These are phyloP conservation scores for Chlamydotis undulata DNA, from an alignment of 2,113 vertebrate species.

Conservation along the genomic window DNA sequence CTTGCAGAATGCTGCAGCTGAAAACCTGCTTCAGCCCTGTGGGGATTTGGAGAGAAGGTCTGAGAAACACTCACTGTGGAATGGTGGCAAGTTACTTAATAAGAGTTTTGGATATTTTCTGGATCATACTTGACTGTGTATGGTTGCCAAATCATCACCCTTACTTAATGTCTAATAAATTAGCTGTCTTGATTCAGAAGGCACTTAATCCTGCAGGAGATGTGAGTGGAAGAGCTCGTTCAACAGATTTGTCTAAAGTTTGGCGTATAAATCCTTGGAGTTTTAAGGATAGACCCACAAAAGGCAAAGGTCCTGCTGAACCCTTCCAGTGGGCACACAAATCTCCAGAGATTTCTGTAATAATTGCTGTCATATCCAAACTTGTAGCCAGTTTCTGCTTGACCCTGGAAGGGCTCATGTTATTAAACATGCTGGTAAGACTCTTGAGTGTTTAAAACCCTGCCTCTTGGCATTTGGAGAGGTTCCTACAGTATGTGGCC, in stretches of 20 bases:
- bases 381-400: background rate
- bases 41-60: background rate
- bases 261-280: background rate
- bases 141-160: background rate
- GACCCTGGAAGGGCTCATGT: background rate
- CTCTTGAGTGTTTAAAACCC: background rate
- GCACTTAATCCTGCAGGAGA: background rate
- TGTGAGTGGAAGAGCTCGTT: background rate
- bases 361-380: background rate
- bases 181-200: background rate
- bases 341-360: background rate
- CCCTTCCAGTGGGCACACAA: background rate
- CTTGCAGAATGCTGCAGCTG: background rate
- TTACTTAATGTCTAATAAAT: background rate
- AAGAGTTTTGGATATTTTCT: background rate
- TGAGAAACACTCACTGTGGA: background rate
- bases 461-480: background rate
- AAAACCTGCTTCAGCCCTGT: background rate
- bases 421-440: background rate
- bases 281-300: background rate
- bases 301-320: background rate
- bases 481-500: accelerated
- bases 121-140: background rate
- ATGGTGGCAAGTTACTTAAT: background rate
- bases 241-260: background rate